Conservation (phyloP, 1,140 invertebrate genomes). For the Prorops nasuta region DNA sequence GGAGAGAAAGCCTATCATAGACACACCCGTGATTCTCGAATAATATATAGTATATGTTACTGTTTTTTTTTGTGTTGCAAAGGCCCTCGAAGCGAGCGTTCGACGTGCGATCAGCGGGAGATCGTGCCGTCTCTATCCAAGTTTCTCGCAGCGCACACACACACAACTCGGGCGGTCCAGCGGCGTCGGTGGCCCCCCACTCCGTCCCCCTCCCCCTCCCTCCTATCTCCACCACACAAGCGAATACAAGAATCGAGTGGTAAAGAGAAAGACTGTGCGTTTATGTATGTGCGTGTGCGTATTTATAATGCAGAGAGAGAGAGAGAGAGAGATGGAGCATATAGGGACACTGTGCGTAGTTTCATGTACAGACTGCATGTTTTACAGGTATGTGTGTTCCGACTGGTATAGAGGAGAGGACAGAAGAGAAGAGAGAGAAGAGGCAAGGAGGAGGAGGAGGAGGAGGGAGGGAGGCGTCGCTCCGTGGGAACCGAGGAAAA, state of each 20-base stretch:
- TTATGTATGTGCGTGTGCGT: conserved; percentile 3
- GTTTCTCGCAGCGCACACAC: conserved; percentile 12
- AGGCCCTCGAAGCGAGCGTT: not conserved
- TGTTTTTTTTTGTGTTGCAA: too few relatives aligned
- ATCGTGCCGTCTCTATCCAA: conserved; percentile 26
- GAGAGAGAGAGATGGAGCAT: too few relatives aligned
- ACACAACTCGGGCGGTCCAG: conserved; percentile 46
- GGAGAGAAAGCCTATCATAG: too few relatives aligned
- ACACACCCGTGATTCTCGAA: too few relatives aligned
- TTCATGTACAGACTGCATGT: too few relatives aligned
- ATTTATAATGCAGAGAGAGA: conserved; percentile 10
- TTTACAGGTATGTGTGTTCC: too few relatives aligned
- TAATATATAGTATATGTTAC: too few relatives aligned
- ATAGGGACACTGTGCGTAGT: too few relatives aligned
- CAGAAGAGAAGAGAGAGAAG: too few relatives aligned
- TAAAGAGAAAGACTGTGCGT: conserved; percentile 13
- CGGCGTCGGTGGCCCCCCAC: conserved; percentile 25
- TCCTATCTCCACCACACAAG: not conserved
- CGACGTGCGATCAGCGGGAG: conserved; percentile 4
- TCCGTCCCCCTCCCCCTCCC: conserved; percentile 1
- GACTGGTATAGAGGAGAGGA: too few relatives aligned
- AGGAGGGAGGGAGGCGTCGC: conserved; percentile 36
- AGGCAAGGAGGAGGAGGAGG: not conserved
- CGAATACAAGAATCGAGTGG: conserved; percentile 19
- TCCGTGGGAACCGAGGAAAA: conserved; percentile 55